Evolutionary conservation across 2,888 invertebrate species (phyloP), one percentile per base, ranked within the genome.

Genomic region (Seira musarum): DNA sequence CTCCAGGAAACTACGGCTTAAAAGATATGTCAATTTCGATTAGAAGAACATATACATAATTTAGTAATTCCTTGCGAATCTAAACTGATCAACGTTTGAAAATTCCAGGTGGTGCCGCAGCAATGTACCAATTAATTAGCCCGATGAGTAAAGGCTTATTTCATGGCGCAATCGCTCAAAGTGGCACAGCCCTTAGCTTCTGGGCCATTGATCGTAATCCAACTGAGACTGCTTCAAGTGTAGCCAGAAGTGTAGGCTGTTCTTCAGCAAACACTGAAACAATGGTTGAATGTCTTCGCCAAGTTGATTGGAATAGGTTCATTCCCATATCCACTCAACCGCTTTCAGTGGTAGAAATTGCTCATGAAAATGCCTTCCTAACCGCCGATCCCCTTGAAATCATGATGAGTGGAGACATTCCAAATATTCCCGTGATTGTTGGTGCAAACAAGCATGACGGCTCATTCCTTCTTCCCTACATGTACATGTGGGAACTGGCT

Each of bases 391-490:
- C 84, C 0, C 10, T 72, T n/a, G 61, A 65, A 2, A 60, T 83
- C 10, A 53, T 84, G 46, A 49, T 60, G 57, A 53, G 21, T 6
- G 84, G 84, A 10, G 68, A 83, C 30, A 22, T 74, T 57, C 78
- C 82, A 0, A 49, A 83, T 63, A 57, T 82, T 2, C 84, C 84
- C 0, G 64, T 84, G 1, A 69, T 84, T 1, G 35, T 84, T 8
- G 84, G 84, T 1, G 71, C 83, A 0, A 78, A 22, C 1, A 73
- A 82, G 25, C 84, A 84, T 46, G 84, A 84, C 25, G 84, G 82
- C 0, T 82, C 82, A 1, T 78, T 72, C 15, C 49, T 78, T n/a
- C 25, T 78, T 15, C 67, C 19, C 0, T 24, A 0, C 3, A 2
- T 78, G 19, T 84, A 81, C 67, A 22, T 60, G 10, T 61, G 77